Evolutionary conservation across 2,888 invertebrate genomes (phyloP).

Genomic region (Stramonita haemastoma): DNA sequence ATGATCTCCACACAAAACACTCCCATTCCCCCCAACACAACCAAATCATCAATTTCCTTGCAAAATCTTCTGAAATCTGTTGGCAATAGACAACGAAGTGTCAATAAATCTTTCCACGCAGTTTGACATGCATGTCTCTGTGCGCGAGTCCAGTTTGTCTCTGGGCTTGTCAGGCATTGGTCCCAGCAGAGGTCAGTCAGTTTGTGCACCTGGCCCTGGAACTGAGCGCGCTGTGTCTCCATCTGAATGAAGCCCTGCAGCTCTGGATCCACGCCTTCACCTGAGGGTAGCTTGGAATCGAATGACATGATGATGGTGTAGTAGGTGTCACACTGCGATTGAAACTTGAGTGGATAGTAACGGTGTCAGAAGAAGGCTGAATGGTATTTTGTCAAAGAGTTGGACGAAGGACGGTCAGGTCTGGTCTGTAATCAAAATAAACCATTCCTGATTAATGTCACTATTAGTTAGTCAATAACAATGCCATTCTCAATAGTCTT

Average conservation of each 20-base stretch:
- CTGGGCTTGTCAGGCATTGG: constrained; percentile 95
- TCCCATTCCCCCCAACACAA: not conserved
- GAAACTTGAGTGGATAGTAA: too few relatives aligned
- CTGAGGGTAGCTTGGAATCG: constrained; percentile 49
- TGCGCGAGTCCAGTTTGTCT: constrained; percentile 89
- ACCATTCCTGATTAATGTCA: too few relatives aligned
- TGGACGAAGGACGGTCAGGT: too few relatives aligned
- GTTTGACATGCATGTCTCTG: constrained; percentile 93
- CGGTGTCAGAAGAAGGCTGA: too few relatives aligned
- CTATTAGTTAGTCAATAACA: too few relatives aligned
- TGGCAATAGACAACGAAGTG: constrained; percentile 91
- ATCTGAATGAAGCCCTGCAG: constrained; percentile 54
- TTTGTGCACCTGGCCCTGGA: constrained; percentile 85
- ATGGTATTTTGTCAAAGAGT: too few relatives aligned
- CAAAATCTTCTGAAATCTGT: constrained; percentile 82
- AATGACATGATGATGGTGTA: constrained; percentile 41
- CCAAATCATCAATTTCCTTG: constrained; percentile 45
- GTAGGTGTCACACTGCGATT: not conserved
- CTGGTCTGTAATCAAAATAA: too few relatives aligned
- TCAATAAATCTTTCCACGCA: constrained; percentile 97
- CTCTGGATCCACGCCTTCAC: constrained; percentile 53
- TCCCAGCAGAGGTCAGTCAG: constrained; percentile 98
- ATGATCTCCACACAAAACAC: not conserved
- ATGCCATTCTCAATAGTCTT: too few relatives aligned
- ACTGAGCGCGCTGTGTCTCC: constrained; percentile 57